Percentiles rank a stretch among this genome's conserved stretches.
Conservation (phyloP, 2,113 vertebrate genomes). For the Strix aluco region DNA sequence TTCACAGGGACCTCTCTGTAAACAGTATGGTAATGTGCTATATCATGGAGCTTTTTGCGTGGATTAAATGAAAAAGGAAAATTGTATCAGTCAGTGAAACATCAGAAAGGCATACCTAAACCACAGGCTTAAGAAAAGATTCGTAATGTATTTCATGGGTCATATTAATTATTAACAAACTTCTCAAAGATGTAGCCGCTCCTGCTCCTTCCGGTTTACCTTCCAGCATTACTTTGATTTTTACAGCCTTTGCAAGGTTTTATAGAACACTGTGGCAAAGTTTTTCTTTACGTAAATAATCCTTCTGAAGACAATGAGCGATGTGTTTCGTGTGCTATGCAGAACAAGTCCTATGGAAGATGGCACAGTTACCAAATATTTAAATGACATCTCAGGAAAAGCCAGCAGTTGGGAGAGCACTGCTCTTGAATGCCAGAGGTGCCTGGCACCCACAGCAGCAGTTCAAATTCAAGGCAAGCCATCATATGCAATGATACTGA, state of each 20-base stretch:
- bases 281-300: not conserved
- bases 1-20: slow-evolving; percentile 13
- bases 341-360: not conserved
- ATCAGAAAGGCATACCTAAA: slow-evolving; percentile 15
- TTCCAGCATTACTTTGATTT: not conserved
- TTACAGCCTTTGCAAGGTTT: not conserved
- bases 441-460: not conserved
- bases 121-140: not conserved
- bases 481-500: not conserved
- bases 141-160: not conserved
- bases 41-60: not conserved
- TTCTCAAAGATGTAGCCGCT: not conserved
- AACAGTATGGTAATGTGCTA: slow-evolving; percentile 2
- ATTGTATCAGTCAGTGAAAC: not conserved
- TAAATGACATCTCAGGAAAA: not conserved
- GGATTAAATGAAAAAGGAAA: slow-evolving; percentile 29
- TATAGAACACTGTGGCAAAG: not conserved
- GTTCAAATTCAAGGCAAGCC: not conserved
- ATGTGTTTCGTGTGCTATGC: not conserved
- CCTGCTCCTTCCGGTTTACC: not conserved
- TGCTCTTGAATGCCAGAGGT: not conserved
- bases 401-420: not conserved
- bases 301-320: not conserved
- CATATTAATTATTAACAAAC: not conserved
- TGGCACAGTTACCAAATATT: not conserved